Base-by-base conservation (phyloP, 2,888 invertebrate species). In the Macaria notata region DNA sequence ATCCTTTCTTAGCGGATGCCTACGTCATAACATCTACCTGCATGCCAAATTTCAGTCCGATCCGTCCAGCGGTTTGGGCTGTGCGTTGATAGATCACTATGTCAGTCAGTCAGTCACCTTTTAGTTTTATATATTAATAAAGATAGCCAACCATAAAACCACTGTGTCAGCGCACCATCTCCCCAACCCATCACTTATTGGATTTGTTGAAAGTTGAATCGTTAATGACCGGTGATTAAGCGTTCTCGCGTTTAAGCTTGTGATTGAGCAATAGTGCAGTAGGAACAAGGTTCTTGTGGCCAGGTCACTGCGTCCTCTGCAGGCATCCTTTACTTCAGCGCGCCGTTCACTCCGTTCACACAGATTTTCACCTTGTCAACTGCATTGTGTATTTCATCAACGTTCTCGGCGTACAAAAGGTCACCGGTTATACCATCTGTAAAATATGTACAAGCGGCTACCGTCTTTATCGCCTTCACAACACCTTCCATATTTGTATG, bases 291-390 rank as follows among this genome's bases (percentile, higher is more conserved):
- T 75, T 77, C 72, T 61, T 63, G 41, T 51, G 64, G 65, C 68
- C 67, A 66, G 79, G 78, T 77, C 79, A 78, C 61, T 72, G 74
- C 74, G 81, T 80, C 79, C 77, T 79, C 77, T 74, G 68, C 69
- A 71, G 64, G 71, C 79, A 83, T 83, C 82, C 82, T 80, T 83
- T 59, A 78, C 77, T 72, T 70, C 71, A 71, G 73, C 70, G 69
- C 74, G 79, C 85, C 86, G 70, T 84, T 86, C 86, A 86, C 86
- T 86, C 74, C 64, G 74, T 78, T 59, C 54, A 51, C 59, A 73
- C 77, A 72, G 79, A 83, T 86, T 84, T 85, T 87, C 81, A 86
- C 87, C 87, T 86, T 86, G 86, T 77, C 79, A 78, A 79, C 78
- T 74, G 74, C 75, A 76, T 74, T 79, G 79, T 77, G 72, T 78